Evolutionary conservation across 2,888 invertebrate genomes (phyloP).

Genomic region (Plagodis pulveraria): DNA sequence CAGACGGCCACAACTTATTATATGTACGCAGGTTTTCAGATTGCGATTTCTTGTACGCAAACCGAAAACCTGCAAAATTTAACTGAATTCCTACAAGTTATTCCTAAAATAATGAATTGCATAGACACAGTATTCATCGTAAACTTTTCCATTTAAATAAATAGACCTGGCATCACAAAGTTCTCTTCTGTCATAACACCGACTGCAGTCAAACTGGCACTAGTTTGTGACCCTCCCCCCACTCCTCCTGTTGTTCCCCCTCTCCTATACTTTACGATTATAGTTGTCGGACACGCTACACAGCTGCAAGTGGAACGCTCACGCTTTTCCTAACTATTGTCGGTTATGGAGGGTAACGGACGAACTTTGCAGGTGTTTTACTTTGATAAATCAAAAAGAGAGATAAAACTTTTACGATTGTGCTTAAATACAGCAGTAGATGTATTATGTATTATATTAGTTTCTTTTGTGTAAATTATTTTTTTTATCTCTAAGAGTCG

Average conservation of each 20-base stretch:
- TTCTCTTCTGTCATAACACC: constrained; percentile 3
- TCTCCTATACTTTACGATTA: constrained; percentile 37
- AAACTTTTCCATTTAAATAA: background rate
- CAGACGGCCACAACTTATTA: too few species aligned
- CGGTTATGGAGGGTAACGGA: background rate
- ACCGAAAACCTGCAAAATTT: too few species aligned
- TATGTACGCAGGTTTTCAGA: too few species aligned
- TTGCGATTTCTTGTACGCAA: too few species aligned
- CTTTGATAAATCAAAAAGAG: constrained; percentile 1
- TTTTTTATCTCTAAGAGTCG: too few species aligned
- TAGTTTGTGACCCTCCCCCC: constrained; percentile 3
- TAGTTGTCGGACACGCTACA: constrained; percentile 39
- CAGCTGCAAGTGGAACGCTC: constrained; percentile 23
- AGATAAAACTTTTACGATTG: background rate
- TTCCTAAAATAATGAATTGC: background rate
- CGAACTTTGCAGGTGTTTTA: constrained; percentile 1
- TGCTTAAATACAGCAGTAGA: too few species aligned
- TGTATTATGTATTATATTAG: too few species aligned
- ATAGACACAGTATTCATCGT: background rate
- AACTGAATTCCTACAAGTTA: too few species aligned
- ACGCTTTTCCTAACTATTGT: background rate
- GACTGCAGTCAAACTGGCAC: constrained; percentile 26
- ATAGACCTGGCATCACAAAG: background rate
- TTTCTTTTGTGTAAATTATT: too few species aligned
- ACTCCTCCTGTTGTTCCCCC: background rate